Percentiles rank a stretch among this genome's conserved stretches.
Evolutionary conservation across 2,888 invertebrate genomes (phyloP).

Genomic region (Pycnomerus fuliginosus): DNA sequence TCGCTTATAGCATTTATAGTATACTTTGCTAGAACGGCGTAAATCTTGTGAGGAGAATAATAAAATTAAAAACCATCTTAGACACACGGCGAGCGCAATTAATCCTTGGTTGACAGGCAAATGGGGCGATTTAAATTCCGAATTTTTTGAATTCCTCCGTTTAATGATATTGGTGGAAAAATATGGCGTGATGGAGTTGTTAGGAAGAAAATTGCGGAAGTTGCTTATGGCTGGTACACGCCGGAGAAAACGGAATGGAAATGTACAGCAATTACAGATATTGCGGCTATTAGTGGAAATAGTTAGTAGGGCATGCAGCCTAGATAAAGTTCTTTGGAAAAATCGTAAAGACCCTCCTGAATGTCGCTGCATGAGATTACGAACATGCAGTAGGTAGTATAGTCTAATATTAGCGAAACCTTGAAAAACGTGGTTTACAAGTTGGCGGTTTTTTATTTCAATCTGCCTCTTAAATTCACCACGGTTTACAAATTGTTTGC

Average conservation of each 20-base stretch:
- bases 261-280: background rate
- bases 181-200: background rate
- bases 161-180: background rate
- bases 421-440: too few relatives aligned
- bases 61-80: slow-evolving; percentile 6
- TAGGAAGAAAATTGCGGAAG: background rate
- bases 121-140: slow-evolving; percentile 9
- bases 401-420: too few relatives aligned
- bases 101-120: slow-evolving; percentile 10
- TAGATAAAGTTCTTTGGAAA: too few relatives aligned
- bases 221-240: background rate
- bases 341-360: too few relatives aligned
- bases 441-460: too few relatives aligned
- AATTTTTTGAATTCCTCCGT: background rate
- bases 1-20: too few relatives aligned
- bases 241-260: background rate
- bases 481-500: too few relatives aligned
- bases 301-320: too few relatives aligned
- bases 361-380: too few relatives aligned
- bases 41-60: slow-evolving; percentile 11
- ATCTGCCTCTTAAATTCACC: too few relatives aligned
- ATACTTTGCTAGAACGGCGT: background rate
- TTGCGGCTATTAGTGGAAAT: too few relatives aligned
- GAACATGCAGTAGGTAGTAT: too few relatives aligned
- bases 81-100: slow-evolving; percentile 6